These are phyloP conservation scores for Ichneumoninae sp. DNA, from an alignment of 2,888 invertebrate species.

Conservation along the genomic window DNA sequence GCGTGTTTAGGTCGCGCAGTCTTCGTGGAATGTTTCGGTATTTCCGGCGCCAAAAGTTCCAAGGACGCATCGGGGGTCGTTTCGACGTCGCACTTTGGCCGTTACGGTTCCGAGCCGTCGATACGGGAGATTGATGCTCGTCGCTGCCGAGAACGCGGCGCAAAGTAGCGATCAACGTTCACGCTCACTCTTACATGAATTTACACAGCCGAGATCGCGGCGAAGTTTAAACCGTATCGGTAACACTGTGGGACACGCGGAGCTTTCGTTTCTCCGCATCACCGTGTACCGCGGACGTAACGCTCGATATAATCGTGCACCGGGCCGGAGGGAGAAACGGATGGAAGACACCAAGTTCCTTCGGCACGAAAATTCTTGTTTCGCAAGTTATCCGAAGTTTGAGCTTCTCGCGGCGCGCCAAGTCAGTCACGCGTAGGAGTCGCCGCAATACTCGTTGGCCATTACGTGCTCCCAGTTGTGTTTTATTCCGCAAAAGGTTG, in stretches of 20 bases:
- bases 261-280: slow-evolving; percentile 52
- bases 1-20: not conserved
- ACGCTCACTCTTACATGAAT: slow-evolving; percentile 12
- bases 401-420: slow-evolving; percentile 21
- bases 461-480: slow-evolving; percentile 25
- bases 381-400: slow-evolving; percentile 49
- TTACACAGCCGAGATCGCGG: not conserved
- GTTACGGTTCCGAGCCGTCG: not conserved
- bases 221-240: slow-evolving; percentile 44
- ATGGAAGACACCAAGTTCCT: not conserved
- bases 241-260: slow-evolving; percentile 37
- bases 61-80: not conserved
- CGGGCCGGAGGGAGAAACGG: not conserved
- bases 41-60: not conserved
- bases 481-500: not conserved
- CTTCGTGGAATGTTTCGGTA: not conserved
- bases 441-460: not conserved
- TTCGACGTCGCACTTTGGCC: not conserved
- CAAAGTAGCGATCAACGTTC: slow-evolving; percentile 45
- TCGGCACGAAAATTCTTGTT: slow-evolving; percentile 54
- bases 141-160: not conserved
- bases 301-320: slow-evolving; percentile 44
- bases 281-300: slow-evolving; percentile 20
- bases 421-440: slow-evolving; percentile 35
- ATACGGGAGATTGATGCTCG: not conserved